Conservation (phyloP, 2,797 vertebrate species). For the Fistularia commersonii region DNA sequence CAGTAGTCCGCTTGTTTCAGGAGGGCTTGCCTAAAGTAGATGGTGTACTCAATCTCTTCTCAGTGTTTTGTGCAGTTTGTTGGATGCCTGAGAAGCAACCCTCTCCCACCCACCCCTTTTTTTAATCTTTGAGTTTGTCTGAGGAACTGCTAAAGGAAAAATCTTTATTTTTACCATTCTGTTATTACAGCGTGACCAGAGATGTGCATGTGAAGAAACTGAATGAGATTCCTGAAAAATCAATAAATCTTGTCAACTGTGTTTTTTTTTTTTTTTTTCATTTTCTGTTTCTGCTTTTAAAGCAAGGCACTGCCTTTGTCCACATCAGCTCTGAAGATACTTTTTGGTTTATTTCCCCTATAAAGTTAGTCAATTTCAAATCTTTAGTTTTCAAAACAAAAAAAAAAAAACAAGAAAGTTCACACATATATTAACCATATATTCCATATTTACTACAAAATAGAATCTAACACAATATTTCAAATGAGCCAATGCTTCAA, state of each 20-base stretch:
- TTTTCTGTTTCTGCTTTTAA: conserved; percentile 2
- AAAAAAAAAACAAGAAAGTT: conserved; percentile 31
- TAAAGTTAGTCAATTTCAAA: neutral
- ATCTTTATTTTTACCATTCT: neutral
- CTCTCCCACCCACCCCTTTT: too few species aligned
- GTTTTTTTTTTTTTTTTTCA: neutral
- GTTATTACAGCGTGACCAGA: conserved; percentile 5
- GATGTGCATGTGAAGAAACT: conserved; percentile 1
- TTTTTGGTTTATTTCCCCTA: neutral
- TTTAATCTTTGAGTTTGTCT: too few species aligned
- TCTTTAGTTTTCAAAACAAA: conserved; percentile 8
- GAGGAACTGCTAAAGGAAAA: neutral
- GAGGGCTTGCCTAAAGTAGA: conserved; percentile 49
- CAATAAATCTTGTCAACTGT: conserved; percentile 37
- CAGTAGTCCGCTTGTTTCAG: conserved; percentile 70
- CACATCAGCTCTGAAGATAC: neutral
- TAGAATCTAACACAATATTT: neutral
- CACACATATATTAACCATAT: conserved; percentile 22
- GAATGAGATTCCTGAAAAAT: conserved; percentile 16
- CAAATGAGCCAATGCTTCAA: neutral
- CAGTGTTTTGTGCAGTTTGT: conserved; percentile 41
- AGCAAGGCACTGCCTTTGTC: too few species aligned
- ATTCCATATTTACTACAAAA: neutral
- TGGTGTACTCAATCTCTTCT: conserved; percentile 29
- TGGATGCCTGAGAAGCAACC: conserved; percentile 42